These are phyloP conservation scores for Crepidodera aurea DNA, from an alignment of 2,888 invertebrate genomes.

Conservation along the genomic window DNA sequence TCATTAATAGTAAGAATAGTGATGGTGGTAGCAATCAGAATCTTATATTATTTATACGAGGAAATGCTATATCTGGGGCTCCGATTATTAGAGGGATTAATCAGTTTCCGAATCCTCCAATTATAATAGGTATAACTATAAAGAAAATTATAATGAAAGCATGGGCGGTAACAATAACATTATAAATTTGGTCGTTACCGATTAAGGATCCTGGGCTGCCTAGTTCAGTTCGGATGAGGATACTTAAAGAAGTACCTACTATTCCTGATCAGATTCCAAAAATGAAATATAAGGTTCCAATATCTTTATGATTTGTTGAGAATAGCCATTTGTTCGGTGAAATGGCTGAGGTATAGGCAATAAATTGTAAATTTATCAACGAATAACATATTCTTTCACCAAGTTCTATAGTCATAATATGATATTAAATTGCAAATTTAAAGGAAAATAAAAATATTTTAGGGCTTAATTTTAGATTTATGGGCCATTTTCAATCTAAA, in stretches of 20 bases:
- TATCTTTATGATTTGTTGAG: too few species aligned
- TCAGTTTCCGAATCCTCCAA: too few species aligned
- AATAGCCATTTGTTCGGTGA: too few species aligned
- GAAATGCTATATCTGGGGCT: constrained; percentile 82
- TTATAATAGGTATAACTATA: too few species aligned
- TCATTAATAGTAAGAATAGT: too few species aligned
- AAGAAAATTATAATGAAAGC: too few species aligned
- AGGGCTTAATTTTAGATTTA: constrained; percentile 71
- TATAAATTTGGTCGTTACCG: constrained; percentile 74
- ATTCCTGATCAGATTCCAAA: constrained; percentile 72
- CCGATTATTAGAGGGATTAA: constrained; percentile 81
- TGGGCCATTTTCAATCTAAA: too few species aligned
- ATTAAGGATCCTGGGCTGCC: constrained; percentile 72
- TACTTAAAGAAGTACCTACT: too few species aligned
- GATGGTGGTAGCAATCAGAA: too few species aligned
- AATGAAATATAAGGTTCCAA: constrained; percentile 68
- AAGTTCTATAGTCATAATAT: constrained; percentile 67
- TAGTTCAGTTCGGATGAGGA: too few species aligned
- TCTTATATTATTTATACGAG: constrained; percentile 86
- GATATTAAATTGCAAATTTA: constrained; percentile 71
- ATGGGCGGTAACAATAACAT: too few species aligned
- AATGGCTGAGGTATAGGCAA: constrained; percentile 69
- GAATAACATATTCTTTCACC: constrained; percentile 64
- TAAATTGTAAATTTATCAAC: constrained; percentile 73
- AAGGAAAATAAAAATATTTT: constrained; percentile 70